Percentiles rank a stretch among this genome's conserved stretches.
These are phyloP conservation scores for Amphimallon solstitiale DNA, from an alignment of 2,888 invertebrate genomes.

Conservation along the genomic window DNA sequence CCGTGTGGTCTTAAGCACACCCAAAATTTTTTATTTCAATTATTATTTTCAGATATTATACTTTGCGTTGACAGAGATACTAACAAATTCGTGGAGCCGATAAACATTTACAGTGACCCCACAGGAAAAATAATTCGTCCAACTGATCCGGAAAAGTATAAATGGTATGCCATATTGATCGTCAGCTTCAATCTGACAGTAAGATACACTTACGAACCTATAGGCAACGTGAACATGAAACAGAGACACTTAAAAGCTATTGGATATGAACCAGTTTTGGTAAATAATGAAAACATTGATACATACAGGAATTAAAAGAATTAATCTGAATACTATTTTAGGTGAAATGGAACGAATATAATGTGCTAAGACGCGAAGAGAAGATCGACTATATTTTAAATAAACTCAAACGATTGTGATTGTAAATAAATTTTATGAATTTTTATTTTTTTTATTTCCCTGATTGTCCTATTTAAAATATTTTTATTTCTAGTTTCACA, in stretches of 20 bases:
- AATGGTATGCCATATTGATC: slow-evolving; percentile 70
- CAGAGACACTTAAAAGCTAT: slow-evolving; percentile 71
- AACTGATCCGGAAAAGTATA: slow-evolving; percentile 48
- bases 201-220: slow-evolving; percentile 63
- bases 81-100: slow-evolving; percentile 64
- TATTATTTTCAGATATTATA: slow-evolving; percentile 60
- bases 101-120: slow-evolving; percentile 64
- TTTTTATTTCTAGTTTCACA: background rate
- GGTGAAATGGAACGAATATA: slow-evolving; percentile 52
- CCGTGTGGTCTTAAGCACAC: background rate
- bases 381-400: slow-evolving; percentile 47
- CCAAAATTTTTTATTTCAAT: slow-evolving; percentile 39
- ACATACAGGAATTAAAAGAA: background rate
- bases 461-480: too few relatives aligned
- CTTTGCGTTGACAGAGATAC: slow-evolving; percentile 63
- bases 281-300: slow-evolving; percentile 55
- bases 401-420: slow-evolving; percentile 35
- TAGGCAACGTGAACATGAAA: slow-evolving; percentile 72
- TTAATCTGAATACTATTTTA: slow-evolving; percentile 43
- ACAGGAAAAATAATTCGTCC: slow-evolving; percentile 64
- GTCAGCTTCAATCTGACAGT: slow-evolving; percentile 72
- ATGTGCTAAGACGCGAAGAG: slow-evolving; percentile 42
- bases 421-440: slow-evolving; percentile 2
- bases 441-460: background rate
- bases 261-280: slow-evolving; percentile 70